phyloP scores from a whole-genome alignment of 2,113 vertebrate species.

The Pseudois nayaur region DNA sequence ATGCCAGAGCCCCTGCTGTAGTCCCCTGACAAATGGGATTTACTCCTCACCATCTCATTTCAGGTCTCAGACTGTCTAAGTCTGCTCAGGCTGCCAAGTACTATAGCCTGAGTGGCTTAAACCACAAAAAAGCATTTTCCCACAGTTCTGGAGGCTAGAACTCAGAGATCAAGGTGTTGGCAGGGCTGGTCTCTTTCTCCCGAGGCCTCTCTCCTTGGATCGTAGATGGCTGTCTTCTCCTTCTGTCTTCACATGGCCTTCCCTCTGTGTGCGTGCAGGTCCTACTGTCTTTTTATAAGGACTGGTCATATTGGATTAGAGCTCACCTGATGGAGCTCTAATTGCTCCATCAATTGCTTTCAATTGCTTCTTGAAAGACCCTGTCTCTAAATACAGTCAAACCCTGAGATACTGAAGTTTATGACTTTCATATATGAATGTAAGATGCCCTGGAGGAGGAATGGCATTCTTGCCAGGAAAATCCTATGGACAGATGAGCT shows the following conservation, averaged over 20 bases:
- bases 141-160: neutral
- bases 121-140: neutral
- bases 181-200: neutral
- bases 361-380: neutral
- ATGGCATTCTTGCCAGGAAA: neutral
- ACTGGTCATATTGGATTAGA: neutral
- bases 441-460: neutral
- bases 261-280: neutral
- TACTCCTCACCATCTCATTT: neutral
- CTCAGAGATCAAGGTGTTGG: neutral
- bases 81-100: neutral
- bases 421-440: neutral
- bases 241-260: neutral
- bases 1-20: neutral
- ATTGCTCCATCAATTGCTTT: too few relatives aligned
- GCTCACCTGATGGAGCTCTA: too few relatives aligned
- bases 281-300: neutral
- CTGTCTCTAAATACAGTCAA: neutral
- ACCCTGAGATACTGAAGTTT: neutral
- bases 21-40: accelerated
- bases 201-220: neutral
- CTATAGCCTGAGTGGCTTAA: neutral
- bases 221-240: neutral
- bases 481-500: neutral
- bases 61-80: too few relatives aligned